A percentile compares a stretch with the other conserved stretches of the same genome.
Evolutionary conservation across 2,113 vertebrate genomes (phyloP).

Genomic region (Neofelis nebulosa): DNA sequence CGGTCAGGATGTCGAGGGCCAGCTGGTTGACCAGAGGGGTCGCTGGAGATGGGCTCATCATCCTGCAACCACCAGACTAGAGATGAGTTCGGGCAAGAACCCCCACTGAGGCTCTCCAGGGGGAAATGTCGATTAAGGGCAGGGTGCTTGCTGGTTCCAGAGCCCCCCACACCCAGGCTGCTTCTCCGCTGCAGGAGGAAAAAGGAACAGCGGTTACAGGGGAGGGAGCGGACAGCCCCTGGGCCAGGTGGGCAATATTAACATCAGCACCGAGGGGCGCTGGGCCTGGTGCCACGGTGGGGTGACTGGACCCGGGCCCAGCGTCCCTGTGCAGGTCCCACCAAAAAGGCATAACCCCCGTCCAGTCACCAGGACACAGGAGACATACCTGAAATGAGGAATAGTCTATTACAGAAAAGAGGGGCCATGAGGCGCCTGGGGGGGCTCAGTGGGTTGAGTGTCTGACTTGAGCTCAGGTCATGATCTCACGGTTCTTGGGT

Average conservation of each 20-base stretch:
- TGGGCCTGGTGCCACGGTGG: too few species aligned
- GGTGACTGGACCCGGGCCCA: too few species aligned
- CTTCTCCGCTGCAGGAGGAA: background rate
- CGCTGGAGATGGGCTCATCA: background rate
- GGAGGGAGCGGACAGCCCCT: background rate
- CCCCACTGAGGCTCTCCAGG: background rate
- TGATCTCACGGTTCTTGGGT: too few species aligned
- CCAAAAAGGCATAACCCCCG: background rate
- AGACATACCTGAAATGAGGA: background rate
- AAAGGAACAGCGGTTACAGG: background rate
- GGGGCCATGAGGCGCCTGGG: background rate
- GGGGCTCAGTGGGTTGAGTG: background rate
- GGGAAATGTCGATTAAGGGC: background rate
- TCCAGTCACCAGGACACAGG: background rate
- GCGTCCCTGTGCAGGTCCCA: background rate
- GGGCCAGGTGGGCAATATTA: background rate
- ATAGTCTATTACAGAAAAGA: background rate
- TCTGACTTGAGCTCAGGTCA: too few species aligned
- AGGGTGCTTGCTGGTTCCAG: background rate
- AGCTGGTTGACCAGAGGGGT: background rate
- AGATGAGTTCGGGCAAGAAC: background rate
- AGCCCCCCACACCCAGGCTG: background rate
- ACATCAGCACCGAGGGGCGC: fast-evolving
- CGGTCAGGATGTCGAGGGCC: background rate
- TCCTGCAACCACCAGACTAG: background rate